These are phyloP conservation scores for Apamea anceps DNA, from an alignment of 2,888 invertebrate genomes.

Conservation along the genomic window DNA sequence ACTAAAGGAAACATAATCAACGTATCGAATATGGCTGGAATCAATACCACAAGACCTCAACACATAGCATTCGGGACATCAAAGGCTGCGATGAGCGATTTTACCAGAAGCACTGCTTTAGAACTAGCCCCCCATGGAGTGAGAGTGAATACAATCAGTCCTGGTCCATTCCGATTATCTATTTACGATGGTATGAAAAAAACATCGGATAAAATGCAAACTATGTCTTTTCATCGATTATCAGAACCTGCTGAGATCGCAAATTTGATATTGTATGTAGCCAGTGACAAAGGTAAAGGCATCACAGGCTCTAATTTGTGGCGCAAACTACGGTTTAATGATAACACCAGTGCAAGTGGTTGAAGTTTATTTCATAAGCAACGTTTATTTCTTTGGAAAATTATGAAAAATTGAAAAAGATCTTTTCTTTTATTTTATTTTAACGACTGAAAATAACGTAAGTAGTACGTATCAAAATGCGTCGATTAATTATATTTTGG, in stretches of 20 bases:
- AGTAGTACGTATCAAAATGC: no score
- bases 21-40: constrained; percentile 61
- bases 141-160: constrained; percentile 88
- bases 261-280: constrained; percentile 58
- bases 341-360: no score
- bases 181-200: not conserved
- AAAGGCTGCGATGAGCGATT: constrained; percentile 73
- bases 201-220: not conserved
- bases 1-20: constrained; percentile 73
- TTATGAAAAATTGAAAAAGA: no score
- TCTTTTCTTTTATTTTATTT: no score
- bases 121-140: constrained; percentile 93
- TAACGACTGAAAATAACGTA: no score
- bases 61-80: constrained; percentile 60
- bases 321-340: no score
- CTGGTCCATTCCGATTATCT: constrained; percentile 61
- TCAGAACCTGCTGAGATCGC: constrained; percentile 54
- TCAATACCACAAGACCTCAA: constrained; percentile 87
- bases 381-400: no score
- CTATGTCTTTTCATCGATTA: not conserved
- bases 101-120: constrained; percentile 80
- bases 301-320: constrained; percentile 56
- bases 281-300: constrained; percentile 62
- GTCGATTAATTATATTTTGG: no score
- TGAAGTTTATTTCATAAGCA: no score